Conservation (phyloP, 2,888 invertebrate species). For the Desoria tigrina region DNA sequence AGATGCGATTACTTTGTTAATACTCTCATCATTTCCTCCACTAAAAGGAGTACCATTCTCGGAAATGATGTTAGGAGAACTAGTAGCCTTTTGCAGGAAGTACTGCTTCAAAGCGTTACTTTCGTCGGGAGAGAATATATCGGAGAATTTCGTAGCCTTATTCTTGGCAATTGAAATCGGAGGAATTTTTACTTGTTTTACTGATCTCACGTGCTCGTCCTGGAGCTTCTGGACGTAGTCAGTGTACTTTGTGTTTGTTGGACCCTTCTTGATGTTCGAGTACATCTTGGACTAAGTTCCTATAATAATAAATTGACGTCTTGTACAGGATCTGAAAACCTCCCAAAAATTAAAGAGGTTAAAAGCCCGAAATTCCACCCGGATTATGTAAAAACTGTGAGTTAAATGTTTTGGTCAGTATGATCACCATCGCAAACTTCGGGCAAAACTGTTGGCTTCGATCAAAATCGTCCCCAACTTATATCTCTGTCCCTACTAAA, state of each 20-base stretch:
- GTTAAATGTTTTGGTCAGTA: no score
- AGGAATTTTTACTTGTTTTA: background rate
- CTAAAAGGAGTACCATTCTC: background rate
- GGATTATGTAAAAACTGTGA: no score
- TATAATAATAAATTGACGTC: no score
- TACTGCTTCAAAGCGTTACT: slow-evolving; percentile 45
- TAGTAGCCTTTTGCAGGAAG: slow-evolving; percentile 34
- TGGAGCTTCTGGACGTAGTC: slow-evolving; percentile 40
- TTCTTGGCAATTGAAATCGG: slow-evolving; percentile 2
- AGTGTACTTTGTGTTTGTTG: slow-evolving; percentile 47
- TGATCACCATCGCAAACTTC: background rate
- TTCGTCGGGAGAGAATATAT: slow-evolving; percentile 43
- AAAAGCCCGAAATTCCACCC: no score
- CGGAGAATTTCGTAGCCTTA: slow-evolving; percentile 44
- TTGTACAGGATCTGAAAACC: slow-evolving; percentile 17
- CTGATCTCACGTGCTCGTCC: slow-evolving; percentile 20
- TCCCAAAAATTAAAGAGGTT: background rate
- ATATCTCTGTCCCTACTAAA: no score
- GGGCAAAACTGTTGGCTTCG: no score
- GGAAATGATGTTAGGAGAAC: slow-evolving; percentile 25
- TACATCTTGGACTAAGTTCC: slow-evolving; percentile 16
- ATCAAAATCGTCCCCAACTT: no score
- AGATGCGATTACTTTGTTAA: background rate
- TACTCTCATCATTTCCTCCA: background rate
- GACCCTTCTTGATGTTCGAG: slow-evolving; percentile 1